These are phyloP conservation scores for Neuroterus valhalla DNA, from an alignment of 1,140 invertebrate genomes.

Conservation along the genomic window DNA sequence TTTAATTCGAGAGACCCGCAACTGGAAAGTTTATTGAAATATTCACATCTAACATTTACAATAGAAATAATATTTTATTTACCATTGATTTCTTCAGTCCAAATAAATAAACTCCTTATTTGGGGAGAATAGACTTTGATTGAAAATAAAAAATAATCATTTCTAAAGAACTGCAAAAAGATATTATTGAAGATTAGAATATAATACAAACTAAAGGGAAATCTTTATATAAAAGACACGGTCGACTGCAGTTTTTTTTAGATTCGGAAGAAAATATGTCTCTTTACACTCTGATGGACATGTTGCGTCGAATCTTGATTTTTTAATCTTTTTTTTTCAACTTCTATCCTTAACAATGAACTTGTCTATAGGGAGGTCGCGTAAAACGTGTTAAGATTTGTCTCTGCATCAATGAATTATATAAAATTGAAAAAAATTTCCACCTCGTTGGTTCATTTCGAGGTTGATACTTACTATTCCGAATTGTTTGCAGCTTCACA, in stretches of 20 bases:
- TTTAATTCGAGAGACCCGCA: conserved; percentile 81
- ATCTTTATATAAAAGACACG: background rate
- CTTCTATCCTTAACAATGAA: background rate
- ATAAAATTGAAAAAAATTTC: conserved; percentile 7
- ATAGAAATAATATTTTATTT: too few relatives aligned
- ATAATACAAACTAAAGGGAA: background rate
- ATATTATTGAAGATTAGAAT: too few relatives aligned
- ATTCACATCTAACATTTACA: background rate
- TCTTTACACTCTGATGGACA: background rate
- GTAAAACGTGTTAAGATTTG: background rate
- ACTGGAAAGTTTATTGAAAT: conserved; percentile 67
- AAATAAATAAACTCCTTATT: too few relatives aligned
- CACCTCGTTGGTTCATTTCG: background rate
- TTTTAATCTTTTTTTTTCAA: background rate
- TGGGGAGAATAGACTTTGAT: too few relatives aligned
- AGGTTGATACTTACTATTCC: conserved; percentile 76
- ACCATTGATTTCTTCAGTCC: too few relatives aligned
- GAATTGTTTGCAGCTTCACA: conserved; percentile 81
- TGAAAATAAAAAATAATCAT: too few relatives aligned
- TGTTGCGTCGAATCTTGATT: conserved; percentile 18
- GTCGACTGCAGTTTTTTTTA: background rate
- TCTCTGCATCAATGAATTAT: conserved; percentile 14
- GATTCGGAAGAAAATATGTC: background rate
- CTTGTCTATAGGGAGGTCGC: conserved; percentile 13
- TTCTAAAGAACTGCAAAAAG: too few relatives aligned